Evolutionary conservation across 1,140 invertebrate species (phyloP), one percentile per base, ranked within the genome.

Genomic region (Drosophila nannoptera): DNA sequence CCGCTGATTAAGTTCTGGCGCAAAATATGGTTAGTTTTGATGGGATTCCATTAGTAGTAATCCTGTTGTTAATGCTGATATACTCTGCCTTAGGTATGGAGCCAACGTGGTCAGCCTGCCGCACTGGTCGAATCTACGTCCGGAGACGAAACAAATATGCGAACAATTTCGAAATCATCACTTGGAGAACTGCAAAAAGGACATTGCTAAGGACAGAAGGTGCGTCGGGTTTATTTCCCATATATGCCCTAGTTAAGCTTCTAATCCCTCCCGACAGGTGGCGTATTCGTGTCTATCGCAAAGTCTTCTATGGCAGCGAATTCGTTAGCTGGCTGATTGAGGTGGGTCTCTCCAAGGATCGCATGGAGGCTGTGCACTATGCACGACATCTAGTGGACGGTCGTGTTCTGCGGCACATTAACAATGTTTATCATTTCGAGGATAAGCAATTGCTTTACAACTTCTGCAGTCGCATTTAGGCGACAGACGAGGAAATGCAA

Each of bases 111-210:
- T 96, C 1, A 91, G 91, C 11, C 80, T 97, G 42, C 95, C 96
- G 2, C 87, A 93, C 4, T 92, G 94, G 87, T 93, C 94, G 46
- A 93, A 96, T 48, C 80, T 98, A 4, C 93, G 92, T 48, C 91
- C 92, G 12, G 95, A 97, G 89, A 95, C 94, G 0, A 94, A 92
- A 78, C 93, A 95, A 67, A 93, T 96, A 48, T 97, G 97, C 83
- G 95, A 97, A 68, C 96, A 98, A 88, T 99, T 98, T 90, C 92
- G 93, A 16, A 94, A 92, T 32, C 95, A 97, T 89, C 95, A 98
- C 89, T 91, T 96, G 83, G 92, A 94, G 7, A 95, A 94, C 73
- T 98, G 97, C 90, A 92, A 92, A 49, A 91, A 92, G 67, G 94
- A 95, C 43, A 96, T 98, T 87, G 94, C 95, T 12, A 92, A 92